These are phyloP conservation scores for Ficedula albicollis DNA, from an alignment of 2,797 vertebrate species.

Conservation along the genomic window DNA sequence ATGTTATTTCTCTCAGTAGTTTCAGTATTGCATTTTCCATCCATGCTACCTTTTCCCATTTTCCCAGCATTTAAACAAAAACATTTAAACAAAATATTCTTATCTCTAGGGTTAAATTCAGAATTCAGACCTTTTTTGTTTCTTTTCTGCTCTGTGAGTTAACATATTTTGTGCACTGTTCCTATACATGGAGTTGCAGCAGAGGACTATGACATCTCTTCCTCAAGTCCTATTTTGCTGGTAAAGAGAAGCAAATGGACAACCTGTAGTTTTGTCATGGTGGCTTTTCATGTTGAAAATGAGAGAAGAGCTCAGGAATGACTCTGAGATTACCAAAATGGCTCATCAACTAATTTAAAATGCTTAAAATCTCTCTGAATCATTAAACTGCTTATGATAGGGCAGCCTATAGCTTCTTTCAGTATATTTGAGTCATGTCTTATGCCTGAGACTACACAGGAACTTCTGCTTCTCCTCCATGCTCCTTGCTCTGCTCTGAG, in stretches of 20 bases:
- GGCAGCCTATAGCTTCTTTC: neutral
- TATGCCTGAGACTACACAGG: neutral
- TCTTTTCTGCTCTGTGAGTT: neutral
- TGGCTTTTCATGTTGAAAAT: neutral
- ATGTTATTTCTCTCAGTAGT: neutral
- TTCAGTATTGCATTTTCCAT: neutral
- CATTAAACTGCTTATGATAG: neutral
- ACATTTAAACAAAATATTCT: neutral
- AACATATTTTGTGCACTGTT: neutral
- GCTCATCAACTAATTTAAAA: neutral
- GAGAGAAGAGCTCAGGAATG: neutral
- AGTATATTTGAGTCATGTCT: neutral
- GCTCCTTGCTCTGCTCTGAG: neutral
- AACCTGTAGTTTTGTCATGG: neutral
- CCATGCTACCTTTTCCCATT: neutral
- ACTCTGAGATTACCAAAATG: neutral
- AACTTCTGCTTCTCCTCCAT: neutral
- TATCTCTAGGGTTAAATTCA: neutral
- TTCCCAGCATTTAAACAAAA: neutral
- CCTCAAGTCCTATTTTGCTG: neutral
- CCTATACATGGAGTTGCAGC: neutral
- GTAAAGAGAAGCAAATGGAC: neutral
- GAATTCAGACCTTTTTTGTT: neutral
- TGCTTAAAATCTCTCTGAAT: neutral
- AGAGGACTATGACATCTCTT: neutral